Conservation (phyloP, 2,888 invertebrate species). For the Euzophera pinguis region DNA sequence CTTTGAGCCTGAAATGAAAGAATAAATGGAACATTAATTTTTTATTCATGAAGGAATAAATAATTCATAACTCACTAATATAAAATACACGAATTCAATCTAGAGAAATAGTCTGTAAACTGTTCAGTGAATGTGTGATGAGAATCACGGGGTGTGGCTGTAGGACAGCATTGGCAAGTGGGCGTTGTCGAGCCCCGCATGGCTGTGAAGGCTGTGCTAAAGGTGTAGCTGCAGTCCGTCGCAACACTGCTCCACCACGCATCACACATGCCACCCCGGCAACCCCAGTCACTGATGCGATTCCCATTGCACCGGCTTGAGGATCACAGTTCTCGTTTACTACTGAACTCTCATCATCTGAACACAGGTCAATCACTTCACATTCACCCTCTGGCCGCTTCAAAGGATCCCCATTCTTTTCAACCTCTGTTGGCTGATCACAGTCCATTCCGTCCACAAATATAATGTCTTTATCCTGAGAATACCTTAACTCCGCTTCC, state of each 20-base stretch:
- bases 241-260: conserved; percentile 49
- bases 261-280: conserved; percentile 22
- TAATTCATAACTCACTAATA: conserved; percentile 57
- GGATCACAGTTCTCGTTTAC: conserved; percentile 71
- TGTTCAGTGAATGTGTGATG: conserved; percentile 66
- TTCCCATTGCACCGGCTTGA: conserved; percentile 58
- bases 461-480: conserved; percentile 62
- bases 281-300: conserved; percentile 58
- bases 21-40: conserved; percentile 48
- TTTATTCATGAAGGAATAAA: conserved; percentile 61
- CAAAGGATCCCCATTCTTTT: conserved; percentile 52
- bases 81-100: conserved; percentile 61
- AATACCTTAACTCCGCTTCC: conserved; percentile 43
- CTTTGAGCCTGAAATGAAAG: conserved; percentile 32
- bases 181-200: conserved; percentile 68
- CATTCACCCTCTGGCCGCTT: conserved; percentile 56
- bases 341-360: conserved; percentile 80
- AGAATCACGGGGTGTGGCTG: conserved; percentile 69
- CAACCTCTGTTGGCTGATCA: conserved; percentile 44
- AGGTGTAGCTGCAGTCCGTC: conserved; percentile 60
- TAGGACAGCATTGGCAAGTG: conserved; percentile 51
- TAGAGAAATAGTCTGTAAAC: conserved; percentile 72
- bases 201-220: conserved; percentile 61
- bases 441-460: conserved; percentile 63
- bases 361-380: conserved; percentile 84